phyloP scores from a whole-genome alignment of 2,113 vertebrate species.

The Gopherus evgoodei region DNA sequence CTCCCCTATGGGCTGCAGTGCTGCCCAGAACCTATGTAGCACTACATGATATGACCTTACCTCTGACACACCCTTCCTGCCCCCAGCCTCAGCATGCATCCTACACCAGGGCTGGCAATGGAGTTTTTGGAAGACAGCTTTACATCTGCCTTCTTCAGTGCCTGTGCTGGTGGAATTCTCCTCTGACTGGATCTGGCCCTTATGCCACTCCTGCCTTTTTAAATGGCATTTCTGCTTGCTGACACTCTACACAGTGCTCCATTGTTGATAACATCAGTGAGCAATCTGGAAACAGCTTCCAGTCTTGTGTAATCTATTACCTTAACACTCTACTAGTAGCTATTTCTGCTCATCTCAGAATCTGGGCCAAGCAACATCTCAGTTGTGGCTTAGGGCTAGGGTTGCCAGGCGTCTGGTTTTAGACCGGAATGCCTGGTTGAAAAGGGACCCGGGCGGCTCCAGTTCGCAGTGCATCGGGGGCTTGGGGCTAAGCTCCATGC shows the following conservation, averaged over 20 bases:
- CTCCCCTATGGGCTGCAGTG: background rate
- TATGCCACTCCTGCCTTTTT: background rate
- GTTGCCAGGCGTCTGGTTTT: too few species aligned
- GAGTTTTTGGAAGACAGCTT: background rate
- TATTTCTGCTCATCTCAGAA: background rate
- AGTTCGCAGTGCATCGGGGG: too few species aligned
- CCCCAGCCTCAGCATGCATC: background rate
- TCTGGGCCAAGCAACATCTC: background rate
- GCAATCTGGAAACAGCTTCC: constrained; percentile 1
- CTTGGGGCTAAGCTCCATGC: too few species aligned
- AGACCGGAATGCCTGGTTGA: too few species aligned
- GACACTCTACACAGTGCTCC: background rate
- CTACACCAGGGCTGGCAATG: background rate
- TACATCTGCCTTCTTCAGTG: rapidly evolving
- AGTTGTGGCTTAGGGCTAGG: background rate
- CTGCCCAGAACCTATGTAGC: background rate
- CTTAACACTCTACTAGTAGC: background rate
- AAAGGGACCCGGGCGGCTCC: too few species aligned
- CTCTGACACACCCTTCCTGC: rapidly evolving
- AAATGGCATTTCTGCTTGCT: background rate
- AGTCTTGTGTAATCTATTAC: background rate
- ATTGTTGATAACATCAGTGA: background rate
- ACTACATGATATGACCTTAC: background rate
- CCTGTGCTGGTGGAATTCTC: background rate
- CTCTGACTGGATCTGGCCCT: background rate